Conservation (phyloP, 2,113 vertebrate genomes). For the Cisticola juncidis region DNA sequence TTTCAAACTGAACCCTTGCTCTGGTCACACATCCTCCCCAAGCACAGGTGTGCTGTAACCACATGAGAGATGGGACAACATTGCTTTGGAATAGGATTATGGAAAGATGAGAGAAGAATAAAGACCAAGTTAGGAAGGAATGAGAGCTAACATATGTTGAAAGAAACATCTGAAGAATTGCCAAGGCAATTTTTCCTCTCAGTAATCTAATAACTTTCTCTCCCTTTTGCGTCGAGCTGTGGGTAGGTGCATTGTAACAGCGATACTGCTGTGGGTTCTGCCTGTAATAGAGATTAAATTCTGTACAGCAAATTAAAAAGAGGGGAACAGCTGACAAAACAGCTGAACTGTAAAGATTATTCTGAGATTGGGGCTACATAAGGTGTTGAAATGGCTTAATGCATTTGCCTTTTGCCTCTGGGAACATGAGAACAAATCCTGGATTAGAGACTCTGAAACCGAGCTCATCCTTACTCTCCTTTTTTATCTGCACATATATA, state of each 20-base stretch:
- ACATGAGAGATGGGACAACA: not conserved
- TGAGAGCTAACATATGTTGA: not conserved
- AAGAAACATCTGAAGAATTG: slow-evolving; percentile 27
- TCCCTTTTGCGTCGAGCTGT: not conserved
- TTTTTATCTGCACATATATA: not conserved
- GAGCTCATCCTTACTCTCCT: not conserved
- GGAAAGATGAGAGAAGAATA: not conserved
- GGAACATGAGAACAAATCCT: slow-evolving; percentile 49
- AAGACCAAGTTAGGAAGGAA: not conserved
- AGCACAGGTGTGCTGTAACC: not conserved
- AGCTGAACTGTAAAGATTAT: slow-evolving; percentile 50
- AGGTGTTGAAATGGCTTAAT: slow-evolving; percentile 28
- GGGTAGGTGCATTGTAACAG: not conserved
- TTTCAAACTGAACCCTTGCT: not conserved
- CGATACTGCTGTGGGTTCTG: not conserved
- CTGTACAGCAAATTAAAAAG: slow-evolving; percentile 27
- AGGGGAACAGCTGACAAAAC: slow-evolving; percentile 18
- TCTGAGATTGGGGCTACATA: slow-evolving; percentile 25
- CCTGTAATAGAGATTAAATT: slow-evolving; percentile 14
- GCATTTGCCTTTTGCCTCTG: slow-evolving; percentile 6
- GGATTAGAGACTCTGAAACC: slow-evolving; percentile 24
- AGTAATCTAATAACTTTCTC: slow-evolving; percentile 20
- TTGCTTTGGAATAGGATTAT: not conserved
- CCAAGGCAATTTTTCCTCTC: not conserved
- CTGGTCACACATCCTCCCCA: not conserved